Evolutionary conservation across 2,888 invertebrate genomes (phyloP).

Genomic region (Apamea epomidion): DNA sequence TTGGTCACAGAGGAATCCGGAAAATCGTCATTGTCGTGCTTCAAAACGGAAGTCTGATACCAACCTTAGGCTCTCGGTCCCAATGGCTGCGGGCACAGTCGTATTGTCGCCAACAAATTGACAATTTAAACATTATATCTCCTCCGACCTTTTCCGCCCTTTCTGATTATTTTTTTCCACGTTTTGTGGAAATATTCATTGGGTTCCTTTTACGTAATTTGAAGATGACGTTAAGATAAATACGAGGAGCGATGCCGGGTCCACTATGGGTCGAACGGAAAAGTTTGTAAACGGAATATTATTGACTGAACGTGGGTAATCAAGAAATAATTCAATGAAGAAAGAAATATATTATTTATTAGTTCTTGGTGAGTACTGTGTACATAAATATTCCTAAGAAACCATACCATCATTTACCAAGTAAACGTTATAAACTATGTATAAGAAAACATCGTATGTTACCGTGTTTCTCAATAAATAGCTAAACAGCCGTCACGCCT

Average conservation of each 20-base stretch:
- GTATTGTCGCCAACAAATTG: conserved; percentile 46
- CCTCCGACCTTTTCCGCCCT: conserved; percentile 38
- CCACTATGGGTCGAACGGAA: neutral
- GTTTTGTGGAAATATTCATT: conserved; percentile 28
- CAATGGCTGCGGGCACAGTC: conserved; percentile 36
- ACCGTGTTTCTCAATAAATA: conserved; percentile 40
- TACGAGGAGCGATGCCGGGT: neutral
- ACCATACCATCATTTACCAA: neutral
- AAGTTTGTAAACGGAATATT: conserved; percentile 9
- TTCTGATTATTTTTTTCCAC: conserved; percentile 37
- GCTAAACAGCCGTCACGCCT: conserved; percentile 7
- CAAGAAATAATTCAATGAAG: neutral
- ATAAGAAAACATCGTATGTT: conserved; percentile 31
- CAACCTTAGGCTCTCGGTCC: conserved; percentile 26
- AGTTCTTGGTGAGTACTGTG: neutral
- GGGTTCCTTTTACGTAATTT: conserved; percentile 29
- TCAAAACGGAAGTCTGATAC: conserved; percentile 28
- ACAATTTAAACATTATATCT: conserved; percentile 60
- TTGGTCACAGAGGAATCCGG: conserved; percentile 1
- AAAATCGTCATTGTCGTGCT: conserved; percentile 31
- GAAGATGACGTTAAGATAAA: conserved; percentile 22
- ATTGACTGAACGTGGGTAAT: conserved; percentile 3
- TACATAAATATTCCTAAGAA: conserved; percentile 5
- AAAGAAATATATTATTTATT: neutral
- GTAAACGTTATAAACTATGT: conserved; percentile 16